Evolutionary conservation across 1,140 invertebrate species (phyloP), one percentile per base, ranked within the genome.

Genomic region (Drosophila neocordata): DNA sequence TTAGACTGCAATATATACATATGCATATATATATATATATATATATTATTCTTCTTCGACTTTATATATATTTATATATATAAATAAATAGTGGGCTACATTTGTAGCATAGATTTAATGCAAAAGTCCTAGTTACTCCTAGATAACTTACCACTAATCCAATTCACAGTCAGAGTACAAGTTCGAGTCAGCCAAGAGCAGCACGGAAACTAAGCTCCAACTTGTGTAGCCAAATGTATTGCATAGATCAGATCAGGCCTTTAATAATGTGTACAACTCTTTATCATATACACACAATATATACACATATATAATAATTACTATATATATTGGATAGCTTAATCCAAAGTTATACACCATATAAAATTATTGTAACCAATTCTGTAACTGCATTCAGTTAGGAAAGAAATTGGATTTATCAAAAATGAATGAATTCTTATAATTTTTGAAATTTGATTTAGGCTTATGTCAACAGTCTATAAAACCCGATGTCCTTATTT

Each of bases 401-500:
- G 20, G 18, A 52, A 18, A 51, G 97, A 97, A 31, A 48, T 48
- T 13, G 93, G 97, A 48, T 98, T 98, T 92, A 94, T 97, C 48
- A 97, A 98, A 91, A 48, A 20, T 20, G 15, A 48, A 20, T 20
- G 41, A 48, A 20, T 20, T 20, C 8, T 11, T 11, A 20, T 48
- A 7, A 9, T 15, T 8, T 48, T 48, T 95, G 97, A 93, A 20
- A 20, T 20, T 20, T 48, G 9, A 18, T 7, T 48, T 48, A 15
- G 41, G 8, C 18, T 48, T 20, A 20, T 48, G 15, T 48, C 41
- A 20, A 48, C 41, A 48, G 4, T 18, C 1, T 41, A 2, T 24
- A 24, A 1, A 3, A 31, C 27, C 27, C 41, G 13, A 44, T 44
- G 13, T 44, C 41, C 41, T 18, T 44, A 18, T 44, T 18, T 12